A percentile compares a stretch with the other conserved stretches of the same genome.
These are phyloP conservation scores for Nephrotoma guestfalica DNA, from an alignment of 2,888 invertebrate species.

Conservation along the genomic window DNA sequence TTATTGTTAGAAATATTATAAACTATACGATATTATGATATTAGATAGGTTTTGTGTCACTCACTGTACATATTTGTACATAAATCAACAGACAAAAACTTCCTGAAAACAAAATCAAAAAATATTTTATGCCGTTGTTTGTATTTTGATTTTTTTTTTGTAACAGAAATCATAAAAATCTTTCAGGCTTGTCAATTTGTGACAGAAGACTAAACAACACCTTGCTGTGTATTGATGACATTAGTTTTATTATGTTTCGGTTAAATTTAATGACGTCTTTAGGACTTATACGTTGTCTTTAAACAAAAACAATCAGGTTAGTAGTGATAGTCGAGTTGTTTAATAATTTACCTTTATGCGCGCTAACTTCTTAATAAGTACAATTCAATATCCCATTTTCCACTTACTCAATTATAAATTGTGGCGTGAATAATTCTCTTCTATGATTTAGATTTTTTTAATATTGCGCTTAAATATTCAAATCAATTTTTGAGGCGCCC, in stretches of 20 bases:
- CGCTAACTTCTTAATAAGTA: not conserved
- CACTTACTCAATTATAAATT: not conserved
- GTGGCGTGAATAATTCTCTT: not conserved
- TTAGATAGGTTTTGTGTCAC: not conserved
- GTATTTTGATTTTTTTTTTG: not conserved
- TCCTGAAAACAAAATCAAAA: not conserved
- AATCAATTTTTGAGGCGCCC: not conserved
- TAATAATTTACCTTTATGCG: not conserved
- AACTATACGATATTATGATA: not conserved
- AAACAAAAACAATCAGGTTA: not conserved
- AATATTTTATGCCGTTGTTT: not conserved
- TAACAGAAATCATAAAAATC: not conserved
- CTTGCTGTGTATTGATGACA: not conserved
- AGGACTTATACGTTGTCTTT: not conserved
- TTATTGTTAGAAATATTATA: not conserved
- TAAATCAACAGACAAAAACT: not conserved
- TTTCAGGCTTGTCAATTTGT: not conserved
- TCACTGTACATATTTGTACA: not conserved
- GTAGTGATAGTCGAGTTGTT: not conserved
- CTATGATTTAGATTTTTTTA: not conserved
- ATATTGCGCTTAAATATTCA: not conserved
- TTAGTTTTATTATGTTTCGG: not conserved
- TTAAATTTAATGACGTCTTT: not conserved
- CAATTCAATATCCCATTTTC: not conserved
- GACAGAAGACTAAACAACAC: not conserved